phyloP scores from a whole-genome alignment of 2,797 vertebrate species.

The Acanthurus leucopareius region DNA sequence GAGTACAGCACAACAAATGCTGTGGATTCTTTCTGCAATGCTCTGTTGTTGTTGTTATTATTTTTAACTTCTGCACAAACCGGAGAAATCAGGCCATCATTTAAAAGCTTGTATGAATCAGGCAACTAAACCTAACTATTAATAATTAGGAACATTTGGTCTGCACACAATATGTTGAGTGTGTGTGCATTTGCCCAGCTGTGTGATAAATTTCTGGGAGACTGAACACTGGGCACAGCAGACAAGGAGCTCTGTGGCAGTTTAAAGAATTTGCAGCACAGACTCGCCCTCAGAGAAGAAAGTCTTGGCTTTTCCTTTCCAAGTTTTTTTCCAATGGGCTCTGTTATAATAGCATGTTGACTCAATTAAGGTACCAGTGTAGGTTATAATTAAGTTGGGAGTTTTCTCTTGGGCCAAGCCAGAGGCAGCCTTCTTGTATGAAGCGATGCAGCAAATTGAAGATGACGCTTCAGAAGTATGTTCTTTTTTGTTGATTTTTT shows the following conservation, averaged over 20 bases:
- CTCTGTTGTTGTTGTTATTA: background rate
- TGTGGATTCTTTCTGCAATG: conserved; percentile 6
- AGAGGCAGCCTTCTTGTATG: conserved; percentile 46
- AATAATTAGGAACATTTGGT: conserved; percentile 21
- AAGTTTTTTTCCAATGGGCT: conserved; percentile 48
- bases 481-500: conserved; percentile 57
- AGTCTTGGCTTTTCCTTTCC: conserved; percentile 49
- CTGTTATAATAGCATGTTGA: conserved; percentile 67
- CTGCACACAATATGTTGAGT: conserved; percentile 3
- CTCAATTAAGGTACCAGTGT: conserved; percentile 77
- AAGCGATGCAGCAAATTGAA: conserved; percentile 63
- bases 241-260: conserved; percentile 39
- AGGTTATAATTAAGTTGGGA: conserved; percentile 75
- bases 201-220: conserved; percentile 36
- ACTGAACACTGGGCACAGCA: conserved; percentile 72
- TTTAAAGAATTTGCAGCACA: conserved; percentile 47
- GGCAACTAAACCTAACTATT: conserved; percentile 2
- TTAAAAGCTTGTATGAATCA: background rate
- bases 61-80: conserved; percentile 16
- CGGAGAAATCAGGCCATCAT: conserved; percentile 16
- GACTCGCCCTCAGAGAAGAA: conserved; percentile 52
- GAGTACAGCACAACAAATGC: background rate
- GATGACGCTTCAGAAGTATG: conserved; percentile 44
- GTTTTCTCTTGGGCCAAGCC: conserved; percentile 62
- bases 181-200: conserved; percentile 49